Evolutionary conservation across 1,140 invertebrate genomes (phyloP).

Genomic region (Rhizoglyphus robini): DNA sequence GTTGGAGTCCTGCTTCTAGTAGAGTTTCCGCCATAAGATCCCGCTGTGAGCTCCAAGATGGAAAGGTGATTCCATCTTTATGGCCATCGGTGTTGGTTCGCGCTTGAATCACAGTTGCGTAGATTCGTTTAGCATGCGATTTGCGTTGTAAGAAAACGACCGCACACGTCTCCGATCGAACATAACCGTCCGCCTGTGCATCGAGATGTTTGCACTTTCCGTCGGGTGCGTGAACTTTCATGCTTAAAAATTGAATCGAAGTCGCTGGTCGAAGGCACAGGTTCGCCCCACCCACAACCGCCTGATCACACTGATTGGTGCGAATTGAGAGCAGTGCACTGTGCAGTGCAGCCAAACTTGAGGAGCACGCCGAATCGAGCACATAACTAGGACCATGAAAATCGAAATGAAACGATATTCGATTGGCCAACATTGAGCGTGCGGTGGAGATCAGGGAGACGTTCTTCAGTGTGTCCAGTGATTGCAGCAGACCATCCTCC

Average conservation of each 20-base stretch:
- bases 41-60: conserved; percentile 28
- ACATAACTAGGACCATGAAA: conserved; percentile 76
- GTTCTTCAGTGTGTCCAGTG: conserved; percentile 76
- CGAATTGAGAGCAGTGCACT: conserved; percentile 69
- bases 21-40: conserved; percentile 32
- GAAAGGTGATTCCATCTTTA: conserved; percentile 37
- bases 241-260: conserved; percentile 78
- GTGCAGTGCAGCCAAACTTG: conserved; percentile 70
- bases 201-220: conserved; percentile 90
- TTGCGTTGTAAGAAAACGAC: conserved; percentile 40
- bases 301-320: conserved; percentile 72
- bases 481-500: conserved; percentile 69
- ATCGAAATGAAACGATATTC: conserved; percentile 88
- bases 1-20: conserved; percentile 32
- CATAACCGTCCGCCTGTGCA: conserved; percentile 71
- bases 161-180: conserved; percentile 46
- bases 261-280: conserved; percentile 69
- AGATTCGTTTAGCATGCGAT: conserved; percentile 52
- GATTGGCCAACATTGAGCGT: conserved; percentile 90
- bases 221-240: conserved; percentile 75
- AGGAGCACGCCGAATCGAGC: conserved; percentile 89
- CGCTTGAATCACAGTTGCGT: conserved; percentile 57
- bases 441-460: too few species aligned
- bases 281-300: conserved; percentile 75
- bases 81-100: conserved; percentile 45